Evolutionary conservation across 1,140 invertebrate genomes (phyloP), one percentile per base, ranked within the genome.

Genomic region (Cydia fagiglandana): DNA sequence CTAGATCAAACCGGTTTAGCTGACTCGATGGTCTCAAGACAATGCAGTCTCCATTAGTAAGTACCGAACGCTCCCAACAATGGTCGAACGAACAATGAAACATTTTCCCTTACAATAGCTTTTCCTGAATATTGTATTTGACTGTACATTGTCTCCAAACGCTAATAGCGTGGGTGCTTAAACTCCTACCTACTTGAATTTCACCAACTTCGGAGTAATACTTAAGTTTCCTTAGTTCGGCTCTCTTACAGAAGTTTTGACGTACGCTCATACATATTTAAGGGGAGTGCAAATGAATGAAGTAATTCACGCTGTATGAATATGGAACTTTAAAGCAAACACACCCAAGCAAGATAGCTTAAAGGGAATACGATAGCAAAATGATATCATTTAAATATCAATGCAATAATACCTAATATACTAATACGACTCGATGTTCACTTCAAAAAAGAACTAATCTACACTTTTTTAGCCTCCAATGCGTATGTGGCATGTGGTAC

Each of bases 41-140:
- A 91, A 91, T 91, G 83, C 87, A 84, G 79, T 85, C 83, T 88
- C 89, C 87, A 90, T 90, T 90, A 91, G 88, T 85, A 85, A 88
- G 84, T 82, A 88, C 83, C 83, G 82, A 90, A 88, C 82, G 76
- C 80, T 76, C 45, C 75, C 75, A 83, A 91, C 89, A 90, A 91
- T 89, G 74, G 85, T 61, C 80, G 61, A 78, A 83, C 66, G 86
- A 90, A 91, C 89, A 91, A 90, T 88, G 86, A 84, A 78, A 86
- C 88, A 89, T 89, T 89, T 91, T 86, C 84, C 77, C 77, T 78
- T 85, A 90, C 88, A 91, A 90, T 90, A 81, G 88, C 84, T 88
- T 86, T 90, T 88, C 86, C 86, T 88, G 86, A 90, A 90, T 90
- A 89, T 89, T 88, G 87, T 88, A 90, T 89, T 90, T 89, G 83